Evolutionary conservation across 2,113 vertebrate genomes (phyloP).

Genomic region (Aramus guarauna): DNA sequence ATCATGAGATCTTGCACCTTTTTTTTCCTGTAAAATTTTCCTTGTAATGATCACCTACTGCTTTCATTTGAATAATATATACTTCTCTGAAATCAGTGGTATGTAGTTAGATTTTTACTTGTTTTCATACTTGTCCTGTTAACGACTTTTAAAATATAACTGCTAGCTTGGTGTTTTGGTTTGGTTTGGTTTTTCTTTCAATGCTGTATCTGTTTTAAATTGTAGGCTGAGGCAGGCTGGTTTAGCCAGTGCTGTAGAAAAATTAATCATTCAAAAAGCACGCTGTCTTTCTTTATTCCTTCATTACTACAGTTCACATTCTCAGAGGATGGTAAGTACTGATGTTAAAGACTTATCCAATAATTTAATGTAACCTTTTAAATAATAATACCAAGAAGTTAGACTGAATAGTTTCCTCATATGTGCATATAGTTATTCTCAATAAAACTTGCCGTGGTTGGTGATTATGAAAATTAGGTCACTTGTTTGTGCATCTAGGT

Average conservation of each 20-base stretch:
- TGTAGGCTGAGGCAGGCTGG: conserved; percentile 95
- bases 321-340: conserved; percentile 91
- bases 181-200: neutral
- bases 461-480: neutral
- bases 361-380: neutral
- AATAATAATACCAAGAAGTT: no score
- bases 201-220: neutral
- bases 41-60: neutral
- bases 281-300: conserved; percentile 91
- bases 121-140: neutral
- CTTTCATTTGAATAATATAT: neutral
- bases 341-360: neutral
- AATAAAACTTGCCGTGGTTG: neutral
- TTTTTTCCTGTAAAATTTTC: neutral
- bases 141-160: rapidly evolving
- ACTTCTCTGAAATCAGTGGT: neutral
- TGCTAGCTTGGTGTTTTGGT: neutral
- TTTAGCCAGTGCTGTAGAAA: conserved; percentile 94
- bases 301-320: conserved; percentile 95
- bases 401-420: neutral
- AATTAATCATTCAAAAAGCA: conserved; percentile 97
- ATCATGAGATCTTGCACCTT: no score
- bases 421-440: neutral
- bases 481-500: neutral
- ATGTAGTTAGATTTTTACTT: neutral